These are phyloP conservation scores for Hirtodrosophila trivittata DNA, from an alignment of 2,888 invertebrate genomes.

Conservation along the genomic window DNA sequence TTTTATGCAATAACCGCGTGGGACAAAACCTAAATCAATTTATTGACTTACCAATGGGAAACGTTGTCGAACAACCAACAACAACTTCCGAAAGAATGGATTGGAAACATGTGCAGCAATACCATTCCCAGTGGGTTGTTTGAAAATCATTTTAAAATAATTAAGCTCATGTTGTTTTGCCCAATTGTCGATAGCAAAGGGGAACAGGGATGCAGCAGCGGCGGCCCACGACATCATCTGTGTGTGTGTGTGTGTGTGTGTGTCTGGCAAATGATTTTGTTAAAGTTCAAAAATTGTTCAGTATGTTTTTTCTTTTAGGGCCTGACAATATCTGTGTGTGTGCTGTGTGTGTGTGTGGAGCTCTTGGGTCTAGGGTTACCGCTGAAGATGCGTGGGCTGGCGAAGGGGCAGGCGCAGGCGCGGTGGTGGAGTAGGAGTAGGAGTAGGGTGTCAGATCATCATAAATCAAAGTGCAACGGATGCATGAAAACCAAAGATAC, in stretches of 20 bases:
- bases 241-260: background rate
- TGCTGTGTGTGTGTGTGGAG: background rate
- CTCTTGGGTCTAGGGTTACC: conserved; percentile 23
- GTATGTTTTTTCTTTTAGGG: conserved; percentile 10
- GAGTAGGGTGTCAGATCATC: conserved; percentile 7
- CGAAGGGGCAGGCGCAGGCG: conserved; percentile 9
- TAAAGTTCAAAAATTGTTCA: conserved; percentile 25
- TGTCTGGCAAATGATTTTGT: conserved; percentile 23
- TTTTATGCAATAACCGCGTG: conserved; percentile 24
- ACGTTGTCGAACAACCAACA: background rate
- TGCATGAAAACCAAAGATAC: conserved; percentile 31
- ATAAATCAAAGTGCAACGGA: conserved; percentile 59
- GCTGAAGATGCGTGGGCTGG: conserved; percentile 40
- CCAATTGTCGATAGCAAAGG: conserved; percentile 6
- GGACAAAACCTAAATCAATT: conserved; percentile 11
- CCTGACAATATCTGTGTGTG: conserved; percentile 25
- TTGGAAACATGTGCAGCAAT: conserved; percentile 28
- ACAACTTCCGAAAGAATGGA: conserved; percentile 41
- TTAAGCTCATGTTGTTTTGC: conserved; percentile 63
- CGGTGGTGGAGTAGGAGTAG: conserved; percentile 35
- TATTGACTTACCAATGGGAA: background rate
- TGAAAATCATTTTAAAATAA: conserved; percentile 74
- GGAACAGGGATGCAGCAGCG: conserved; percentile 6
- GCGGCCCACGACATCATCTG: conserved; percentile 34
- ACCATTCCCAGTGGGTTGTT: conserved; percentile 45